These are phyloP conservation scores for Machaerirhynchus nigripectus DNA, from an alignment of 2,113 vertebrate species.

Conservation along the genomic window DNA sequence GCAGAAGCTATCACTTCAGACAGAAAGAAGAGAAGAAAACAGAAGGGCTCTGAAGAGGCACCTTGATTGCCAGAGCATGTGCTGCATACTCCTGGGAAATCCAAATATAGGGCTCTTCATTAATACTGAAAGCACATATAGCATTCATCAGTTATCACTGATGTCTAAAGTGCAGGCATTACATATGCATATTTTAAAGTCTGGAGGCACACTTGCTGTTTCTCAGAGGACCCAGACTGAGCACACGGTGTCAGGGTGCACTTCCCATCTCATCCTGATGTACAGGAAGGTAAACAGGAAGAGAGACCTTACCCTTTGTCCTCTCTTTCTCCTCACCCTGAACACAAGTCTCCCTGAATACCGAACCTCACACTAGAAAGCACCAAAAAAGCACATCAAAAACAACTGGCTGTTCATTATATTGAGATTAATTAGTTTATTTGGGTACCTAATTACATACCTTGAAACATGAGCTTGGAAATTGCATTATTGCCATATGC, in stretches of 20 bases:
- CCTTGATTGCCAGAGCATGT: slow-evolving; percentile 19
- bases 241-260: not conserved
- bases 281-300: not conserved
- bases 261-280: not conserved
- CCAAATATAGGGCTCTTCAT: slow-evolving; percentile 24
- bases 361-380: not conserved
- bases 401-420: not conserved
- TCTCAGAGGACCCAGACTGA: not conserved
- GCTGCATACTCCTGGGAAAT: slow-evolving; percentile 13
- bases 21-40: not conserved
- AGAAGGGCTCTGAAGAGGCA: not conserved
- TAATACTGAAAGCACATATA: slow-evolving; percentile 18
- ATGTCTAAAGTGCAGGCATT: not conserved
- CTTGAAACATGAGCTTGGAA: not conserved
- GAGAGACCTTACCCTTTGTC: not conserved
- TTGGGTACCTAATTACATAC: not conserved
- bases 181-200: not conserved
- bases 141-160: not conserved
- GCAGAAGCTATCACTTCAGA: not conserved
- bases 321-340: not conserved
- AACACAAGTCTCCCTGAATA: not conserved
- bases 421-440: slow-evolving; percentile 2
- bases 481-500: not conserved
- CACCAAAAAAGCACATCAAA: not conserved
- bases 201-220: not conserved